Conservation (phyloP, 2,113 vertebrate species). For the Sinocyclocheilus grahami region DNA sequence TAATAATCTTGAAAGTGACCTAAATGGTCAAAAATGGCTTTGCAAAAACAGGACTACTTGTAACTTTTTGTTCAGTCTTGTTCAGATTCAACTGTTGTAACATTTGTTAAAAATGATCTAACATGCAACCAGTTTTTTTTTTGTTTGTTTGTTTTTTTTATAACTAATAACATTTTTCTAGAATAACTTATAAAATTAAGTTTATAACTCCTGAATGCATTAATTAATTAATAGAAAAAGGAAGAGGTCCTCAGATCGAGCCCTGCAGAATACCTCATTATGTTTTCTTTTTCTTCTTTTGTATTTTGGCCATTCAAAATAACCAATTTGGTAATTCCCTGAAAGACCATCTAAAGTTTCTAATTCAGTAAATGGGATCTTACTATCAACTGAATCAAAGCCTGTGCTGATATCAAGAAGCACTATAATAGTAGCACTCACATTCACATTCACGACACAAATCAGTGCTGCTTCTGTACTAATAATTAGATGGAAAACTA, state of each 20-base stretch:
- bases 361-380: not conserved
- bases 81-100: too few relatives aligned
- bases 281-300: too few relatives aligned
- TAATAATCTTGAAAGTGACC: not conserved
- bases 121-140: too few relatives aligned
- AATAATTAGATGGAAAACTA: not conserved
- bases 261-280: not conserved
- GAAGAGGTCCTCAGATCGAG: not conserved
- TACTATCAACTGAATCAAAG: not conserved
- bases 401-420: not conserved
- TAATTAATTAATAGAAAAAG: not conserved
- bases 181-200: too few relatives aligned
- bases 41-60: not conserved
- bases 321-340: not conserved
- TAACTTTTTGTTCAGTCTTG: too few relatives aligned
- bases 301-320: not conserved
- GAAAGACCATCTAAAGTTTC: not conserved
- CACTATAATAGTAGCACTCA: not conserved
- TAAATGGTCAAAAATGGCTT: not conserved
- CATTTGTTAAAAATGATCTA: too few relatives aligned
- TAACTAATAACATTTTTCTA: too few relatives aligned
- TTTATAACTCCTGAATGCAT: not conserved
- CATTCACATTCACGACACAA: not conserved
- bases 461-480: not conserved
- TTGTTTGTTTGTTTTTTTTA: too few relatives aligned